Evolutionary conservation across 2,797 vertebrate genomes (phyloP).

Genomic region (Trematomus bernacchii): DNA sequence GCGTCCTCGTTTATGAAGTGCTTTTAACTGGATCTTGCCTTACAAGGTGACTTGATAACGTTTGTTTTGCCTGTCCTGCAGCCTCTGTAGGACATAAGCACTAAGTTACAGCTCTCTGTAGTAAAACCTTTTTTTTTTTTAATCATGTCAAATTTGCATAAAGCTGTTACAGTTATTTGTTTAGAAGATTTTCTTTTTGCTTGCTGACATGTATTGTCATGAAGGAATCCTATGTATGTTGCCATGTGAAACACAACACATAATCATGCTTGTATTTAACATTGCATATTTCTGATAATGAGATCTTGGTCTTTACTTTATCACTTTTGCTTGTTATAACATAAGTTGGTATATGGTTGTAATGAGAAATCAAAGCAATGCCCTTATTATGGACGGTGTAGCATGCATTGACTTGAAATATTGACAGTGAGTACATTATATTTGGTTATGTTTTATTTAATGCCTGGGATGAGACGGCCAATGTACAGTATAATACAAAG

Average conservation of each 20-base stretch:
- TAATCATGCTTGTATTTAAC: neutral
- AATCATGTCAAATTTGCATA: slow-evolving; percentile 4
- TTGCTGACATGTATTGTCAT: neutral
- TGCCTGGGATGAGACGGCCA: no score
- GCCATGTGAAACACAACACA: neutral
- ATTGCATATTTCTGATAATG: neutral
- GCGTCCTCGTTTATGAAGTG: slow-evolving; percentile 8
- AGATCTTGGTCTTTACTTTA: neutral
- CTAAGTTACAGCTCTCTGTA: neutral
- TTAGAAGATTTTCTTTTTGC: neutral
- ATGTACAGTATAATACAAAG: neutral
- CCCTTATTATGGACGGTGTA: neutral
- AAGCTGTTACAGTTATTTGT: slow-evolving; percentile 8
- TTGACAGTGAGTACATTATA: no score
- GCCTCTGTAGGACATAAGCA: slow-evolving; percentile 28
- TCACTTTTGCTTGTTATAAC: no score
- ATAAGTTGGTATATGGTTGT: no score
- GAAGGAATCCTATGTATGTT: slow-evolving; percentile 3
- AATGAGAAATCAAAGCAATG: neutral
- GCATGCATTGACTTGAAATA: neutral
- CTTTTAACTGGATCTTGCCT: slow-evolving; percentile 37
- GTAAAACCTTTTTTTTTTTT: neutral
- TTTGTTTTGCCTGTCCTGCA: neutral
- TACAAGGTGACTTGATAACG: slow-evolving; percentile 26
- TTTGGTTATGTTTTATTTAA: no score